phyloP scores from a whole-genome alignment of 2,888 invertebrate genomes.

The Saturnia japonica region DNA sequence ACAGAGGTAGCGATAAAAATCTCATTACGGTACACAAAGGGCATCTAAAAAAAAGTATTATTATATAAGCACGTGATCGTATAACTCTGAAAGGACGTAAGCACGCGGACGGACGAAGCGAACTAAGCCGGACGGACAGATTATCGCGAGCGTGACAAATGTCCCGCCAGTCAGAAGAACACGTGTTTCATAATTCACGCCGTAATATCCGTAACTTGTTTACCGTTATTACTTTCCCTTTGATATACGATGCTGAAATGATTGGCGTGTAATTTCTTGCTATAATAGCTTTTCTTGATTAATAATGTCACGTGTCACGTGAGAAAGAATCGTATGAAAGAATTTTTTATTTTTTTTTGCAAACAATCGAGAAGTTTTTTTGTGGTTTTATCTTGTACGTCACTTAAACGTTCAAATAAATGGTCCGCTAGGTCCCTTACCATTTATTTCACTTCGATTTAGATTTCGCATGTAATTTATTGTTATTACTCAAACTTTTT shows the following conservation, averaged over 20 bases:
- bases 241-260: constrained; percentile 33
- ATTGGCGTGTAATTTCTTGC: constrained; percentile 35
- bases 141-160: constrained; percentile 36
- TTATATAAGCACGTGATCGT: constrained; percentile 20
- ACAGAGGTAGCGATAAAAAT: constrained; percentile 19
- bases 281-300: constrained; percentile 10
- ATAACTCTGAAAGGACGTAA: constrained; percentile 16
- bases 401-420: background rate
- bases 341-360: background rate
- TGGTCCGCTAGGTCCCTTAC: background rate
- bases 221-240: constrained; percentile 31
- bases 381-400: constrained; percentile 9
- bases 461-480: constrained; percentile 12
- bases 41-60: background rate
- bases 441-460: constrained; percentile 15
- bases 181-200: constrained; percentile 36
- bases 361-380: background rate
- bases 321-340: background rate
- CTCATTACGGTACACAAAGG: constrained; percentile 23
- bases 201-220: constrained; percentile 23
- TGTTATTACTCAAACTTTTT: constrained; percentile 14
- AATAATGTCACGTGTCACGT: constrained; percentile 1
- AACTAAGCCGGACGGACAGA: constrained; percentile 24
- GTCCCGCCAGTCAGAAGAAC: constrained; percentile 33
- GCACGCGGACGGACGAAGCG: constrained; percentile 17